phyloP scores from a whole-genome alignment of 2,888 invertebrate genomes.

The Agonum fuliginosum region DNA sequence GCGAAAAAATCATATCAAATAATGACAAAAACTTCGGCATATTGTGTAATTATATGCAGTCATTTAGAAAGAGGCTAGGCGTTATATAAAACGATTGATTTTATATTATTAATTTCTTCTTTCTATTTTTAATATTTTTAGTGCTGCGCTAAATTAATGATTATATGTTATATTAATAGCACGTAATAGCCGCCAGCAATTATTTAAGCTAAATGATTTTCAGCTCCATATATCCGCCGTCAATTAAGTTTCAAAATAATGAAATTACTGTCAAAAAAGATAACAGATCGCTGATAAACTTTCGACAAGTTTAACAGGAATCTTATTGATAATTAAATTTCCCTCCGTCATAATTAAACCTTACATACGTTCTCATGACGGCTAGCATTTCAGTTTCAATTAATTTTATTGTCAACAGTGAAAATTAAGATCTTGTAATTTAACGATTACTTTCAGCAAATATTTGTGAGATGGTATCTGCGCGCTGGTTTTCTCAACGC shows the following conservation, averaged over 20 bases:
- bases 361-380: conserved; percentile 8
- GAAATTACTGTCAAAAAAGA: conserved; percentile 17
- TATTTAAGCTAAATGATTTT: background rate
- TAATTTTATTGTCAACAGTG: conserved; percentile 15
- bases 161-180: background rate
- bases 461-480: background rate
- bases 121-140: no score
- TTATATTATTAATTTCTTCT: no score
- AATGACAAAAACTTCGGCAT: no score
- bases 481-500: background rate
- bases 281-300: conserved; percentile 3
- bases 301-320: no score
- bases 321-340: conserved; percentile 17
- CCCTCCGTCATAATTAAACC: conserved; percentile 7
- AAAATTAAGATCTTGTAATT: conserved; percentile 14
- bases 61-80: no score
- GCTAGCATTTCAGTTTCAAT: background rate
- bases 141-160: background rate
- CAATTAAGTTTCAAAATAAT: background rate
- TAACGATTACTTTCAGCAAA: conserved; percentile 3
- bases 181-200: background rate
- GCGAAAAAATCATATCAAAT: no score
- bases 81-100: no score
- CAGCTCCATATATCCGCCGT: background rate
- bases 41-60: no score